Conservation (phyloP, 2,113 vertebrate genomes). For the Eupsittula cactorum region DNA sequence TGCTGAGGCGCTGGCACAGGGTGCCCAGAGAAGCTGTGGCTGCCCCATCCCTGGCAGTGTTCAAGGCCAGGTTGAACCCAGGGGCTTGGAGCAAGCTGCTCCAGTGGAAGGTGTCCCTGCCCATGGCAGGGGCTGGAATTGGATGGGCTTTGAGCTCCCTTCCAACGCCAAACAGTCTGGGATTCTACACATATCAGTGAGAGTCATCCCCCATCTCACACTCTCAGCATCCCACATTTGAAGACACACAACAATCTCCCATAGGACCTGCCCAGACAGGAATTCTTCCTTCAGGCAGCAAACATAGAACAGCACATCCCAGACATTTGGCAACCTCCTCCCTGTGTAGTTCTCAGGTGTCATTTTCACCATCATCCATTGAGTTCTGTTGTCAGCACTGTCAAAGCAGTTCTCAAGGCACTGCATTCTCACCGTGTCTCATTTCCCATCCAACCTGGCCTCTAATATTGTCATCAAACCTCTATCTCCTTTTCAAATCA, state of each 20-base stretch:
- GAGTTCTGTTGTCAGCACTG: not conserved
- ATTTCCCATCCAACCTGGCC: not conserved
- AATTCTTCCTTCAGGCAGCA: rapidly evolving
- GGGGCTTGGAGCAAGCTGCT: not conserved
- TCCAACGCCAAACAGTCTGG: not conserved
- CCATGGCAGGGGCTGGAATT: not conserved
- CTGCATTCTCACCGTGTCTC: not conserved
- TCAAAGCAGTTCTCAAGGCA: not conserved
- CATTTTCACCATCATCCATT: not conserved
- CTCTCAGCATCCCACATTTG: not conserved
- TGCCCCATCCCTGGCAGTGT: no score
- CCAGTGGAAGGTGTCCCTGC: not conserved
- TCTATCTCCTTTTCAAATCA: not conserved
- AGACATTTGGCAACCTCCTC: not conserved
- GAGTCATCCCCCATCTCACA: not conserved
- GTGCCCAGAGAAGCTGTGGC: no score
- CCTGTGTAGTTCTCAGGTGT: rapidly evolving
- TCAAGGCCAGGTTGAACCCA: not conserved
- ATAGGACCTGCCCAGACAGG: not conserved
- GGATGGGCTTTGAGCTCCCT: not conserved
- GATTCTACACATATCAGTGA: not conserved
- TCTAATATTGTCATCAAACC: not conserved
- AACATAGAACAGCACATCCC: not conserved
- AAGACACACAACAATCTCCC: rapidly evolving
- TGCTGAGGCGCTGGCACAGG: no score